These are phyloP conservation scores for Dendrocincla fuliginosa DNA, from an alignment of 2,797 vertebrate species.

Conservation along the genomic window DNA sequence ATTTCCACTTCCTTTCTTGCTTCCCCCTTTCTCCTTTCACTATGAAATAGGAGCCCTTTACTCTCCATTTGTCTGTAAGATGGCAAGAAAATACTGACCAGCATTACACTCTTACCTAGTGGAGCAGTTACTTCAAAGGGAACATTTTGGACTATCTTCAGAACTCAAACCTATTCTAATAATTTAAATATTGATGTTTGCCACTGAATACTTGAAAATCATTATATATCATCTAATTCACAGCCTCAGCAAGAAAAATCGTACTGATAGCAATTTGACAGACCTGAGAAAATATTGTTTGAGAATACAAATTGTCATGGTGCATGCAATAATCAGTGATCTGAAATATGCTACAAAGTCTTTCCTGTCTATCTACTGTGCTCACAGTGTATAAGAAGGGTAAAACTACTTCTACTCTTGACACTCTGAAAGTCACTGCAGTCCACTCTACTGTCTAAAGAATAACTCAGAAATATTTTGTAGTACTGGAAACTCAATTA, in stretches of 20 bases:
- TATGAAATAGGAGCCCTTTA: not conserved
- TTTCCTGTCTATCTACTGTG: not conserved
- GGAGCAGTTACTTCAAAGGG: not conserved
- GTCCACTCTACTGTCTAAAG: not conserved
- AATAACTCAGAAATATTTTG: not conserved
- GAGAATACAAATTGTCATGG: not conserved
- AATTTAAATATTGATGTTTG: not conserved
- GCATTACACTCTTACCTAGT: not conserved
- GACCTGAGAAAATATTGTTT: not conserved
- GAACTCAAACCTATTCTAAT: not conserved
- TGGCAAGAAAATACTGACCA: not conserved
- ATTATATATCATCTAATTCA: not conserved
- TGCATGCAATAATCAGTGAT: not conserved
- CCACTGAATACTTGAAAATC: not conserved
- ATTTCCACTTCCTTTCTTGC: not conserved
- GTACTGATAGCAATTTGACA: not conserved
- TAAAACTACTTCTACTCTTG: not conserved
- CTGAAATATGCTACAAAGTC: not conserved
- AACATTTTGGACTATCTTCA: not conserved
- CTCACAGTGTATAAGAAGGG: not conserved
- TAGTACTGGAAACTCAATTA: not conserved
- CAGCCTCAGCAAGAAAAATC: not conserved
- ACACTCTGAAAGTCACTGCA: not conserved
- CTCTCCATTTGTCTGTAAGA: not conserved
- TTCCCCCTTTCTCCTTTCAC: not conserved